These are phyloP conservation scores for Gadopsis marmoratus DNA, from an alignment of 2,797 vertebrate genomes.

Conservation along the genomic window DNA sequence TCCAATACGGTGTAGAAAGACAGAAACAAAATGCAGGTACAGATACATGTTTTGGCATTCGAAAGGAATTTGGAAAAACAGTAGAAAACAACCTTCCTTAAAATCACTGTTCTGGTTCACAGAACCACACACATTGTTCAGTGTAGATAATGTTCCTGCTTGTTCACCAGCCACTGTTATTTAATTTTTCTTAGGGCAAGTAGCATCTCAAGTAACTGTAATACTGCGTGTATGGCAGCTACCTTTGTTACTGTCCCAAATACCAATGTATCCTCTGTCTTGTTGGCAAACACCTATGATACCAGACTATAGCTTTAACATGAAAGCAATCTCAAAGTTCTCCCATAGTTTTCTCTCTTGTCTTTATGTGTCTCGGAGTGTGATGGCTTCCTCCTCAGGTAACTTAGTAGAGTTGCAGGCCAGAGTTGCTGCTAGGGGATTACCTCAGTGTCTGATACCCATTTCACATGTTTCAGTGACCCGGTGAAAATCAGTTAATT, in stretches of 20 bases:
- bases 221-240: constrained; percentile 45
- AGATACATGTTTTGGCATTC: constrained; percentile 57
- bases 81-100: constrained; percentile 22
- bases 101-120: constrained; percentile 20
- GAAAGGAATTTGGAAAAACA: constrained; percentile 55
- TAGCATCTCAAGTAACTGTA: constrained; percentile 60
- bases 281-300: constrained; percentile 38
- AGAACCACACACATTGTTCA: constrained; percentile 25
- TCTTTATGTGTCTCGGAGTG: constrained; percentile 34
- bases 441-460: constrained; percentile 47
- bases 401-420: constrained; percentile 45
- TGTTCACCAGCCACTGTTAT: constrained; percentile 31
- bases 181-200: constrained; percentile 41
- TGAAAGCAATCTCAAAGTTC: constrained; percentile 14
- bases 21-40: constrained; percentile 45
- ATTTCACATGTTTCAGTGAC: constrained; percentile 29
- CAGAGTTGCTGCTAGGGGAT: constrained; percentile 60
- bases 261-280: constrained; percentile 59
- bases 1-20: constrained; percentile 52
- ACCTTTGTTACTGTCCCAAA: constrained; percentile 77
- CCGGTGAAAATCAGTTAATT: neutral
- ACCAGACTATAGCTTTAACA: constrained; percentile 26
- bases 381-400: constrained; percentile 24
- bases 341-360: constrained; percentile 11
- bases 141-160: constrained; percentile 16